Conservation (phyloP, 2,888 invertebrate species). For the Dione juno region DNA sequence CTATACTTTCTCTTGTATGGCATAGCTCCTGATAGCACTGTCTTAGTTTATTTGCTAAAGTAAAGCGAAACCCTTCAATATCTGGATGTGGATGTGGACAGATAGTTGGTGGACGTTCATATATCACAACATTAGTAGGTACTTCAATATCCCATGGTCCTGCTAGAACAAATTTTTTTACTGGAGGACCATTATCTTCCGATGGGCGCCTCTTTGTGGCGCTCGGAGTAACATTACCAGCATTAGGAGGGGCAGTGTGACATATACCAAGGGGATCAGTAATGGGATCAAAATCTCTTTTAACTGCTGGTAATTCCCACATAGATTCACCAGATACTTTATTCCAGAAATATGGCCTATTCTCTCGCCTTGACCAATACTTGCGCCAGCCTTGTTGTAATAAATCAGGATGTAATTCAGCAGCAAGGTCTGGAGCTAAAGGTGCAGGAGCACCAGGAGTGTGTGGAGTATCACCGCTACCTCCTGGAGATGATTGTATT, state of each 20-base stretch:
- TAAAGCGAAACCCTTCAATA: conserved; percentile 93
- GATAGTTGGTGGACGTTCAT: conserved; percentile 92
- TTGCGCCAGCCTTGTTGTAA: conserved; percentile 96
- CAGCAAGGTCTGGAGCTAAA: conserved; percentile 73
- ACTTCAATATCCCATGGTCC: conserved; percentile 98
- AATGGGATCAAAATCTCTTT: conserved; percentile 93
- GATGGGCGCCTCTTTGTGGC: conserved; percentile 90
- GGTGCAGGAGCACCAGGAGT: conserved; percentile 85
- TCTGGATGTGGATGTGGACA: conserved; percentile 97
- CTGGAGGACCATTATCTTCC: conserved; percentile 90
- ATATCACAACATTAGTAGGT: conserved; percentile 94
- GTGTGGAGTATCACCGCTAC: conserved; percentile 78
- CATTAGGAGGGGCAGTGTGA: conserved; percentile 74
- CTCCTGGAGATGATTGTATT: conserved; percentile 73
- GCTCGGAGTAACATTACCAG: conserved; percentile 80
- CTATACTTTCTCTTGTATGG: conserved; percentile 95
- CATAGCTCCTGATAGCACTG: conserved; percentile 97
- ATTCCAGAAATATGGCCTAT: conserved; percentile 98
- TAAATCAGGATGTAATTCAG: conserved; percentile 78
- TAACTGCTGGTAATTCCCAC: conserved; percentile 96
- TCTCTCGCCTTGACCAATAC: conserved; percentile 98
- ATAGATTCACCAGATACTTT: conserved; percentile 97
- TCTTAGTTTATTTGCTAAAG: conserved; percentile 91
- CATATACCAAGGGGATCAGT: conserved; percentile 96
- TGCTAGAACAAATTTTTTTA: conserved; percentile 93